Evolutionary conservation across 2,888 invertebrate genomes (phyloP).

Genomic region (Emmelina monodactyla): DNA sequence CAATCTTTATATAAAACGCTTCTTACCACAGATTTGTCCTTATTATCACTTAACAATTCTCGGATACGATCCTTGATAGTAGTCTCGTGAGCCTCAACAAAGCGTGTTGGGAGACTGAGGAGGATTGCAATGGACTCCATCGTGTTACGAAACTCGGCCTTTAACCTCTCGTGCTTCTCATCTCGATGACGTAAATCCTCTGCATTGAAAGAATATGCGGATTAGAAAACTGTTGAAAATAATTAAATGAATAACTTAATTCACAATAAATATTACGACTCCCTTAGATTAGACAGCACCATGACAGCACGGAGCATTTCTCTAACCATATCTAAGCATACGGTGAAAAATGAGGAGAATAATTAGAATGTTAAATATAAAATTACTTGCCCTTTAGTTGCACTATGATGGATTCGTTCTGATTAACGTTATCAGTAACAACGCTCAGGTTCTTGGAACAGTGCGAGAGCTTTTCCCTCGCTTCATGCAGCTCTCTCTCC

Average conservation of each 20-base stretch:
- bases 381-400: slow-evolving; percentile 68
- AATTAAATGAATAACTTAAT: too few relatives aligned
- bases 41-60: slow-evolving; percentile 78
- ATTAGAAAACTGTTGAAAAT: too few relatives aligned
- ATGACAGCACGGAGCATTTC: too few relatives aligned
- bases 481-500: slow-evolving; percentile 76
- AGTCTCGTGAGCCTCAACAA: slow-evolving; percentile 80
- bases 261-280: too few relatives aligned
- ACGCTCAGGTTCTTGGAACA: slow-evolving; percentile 71
- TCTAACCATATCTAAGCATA: too few relatives aligned
- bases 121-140: slow-evolving; percentile 76
- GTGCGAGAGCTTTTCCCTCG: slow-evolving; percentile 71
- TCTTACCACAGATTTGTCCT: slow-evolving; percentile 78
- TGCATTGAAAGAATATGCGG: too few relatives aligned
- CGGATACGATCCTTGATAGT: slow-evolving; percentile 81
- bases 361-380: background rate
- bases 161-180: slow-evolving; percentile 72
- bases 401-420: slow-evolving; percentile 72
- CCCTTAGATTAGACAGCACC: too few relatives aligned
- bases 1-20: too few relatives aligned
- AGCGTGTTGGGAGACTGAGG: slow-evolving; percentile 73
- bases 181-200: slow-evolving; percentile 75
- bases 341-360: too few relatives aligned
- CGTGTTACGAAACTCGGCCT: slow-evolving; percentile 72
- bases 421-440: slow-evolving; percentile 73